Base-by-base conservation (phyloP, 2,888 invertebrate species). In the Anthophora plumipes region DNA sequence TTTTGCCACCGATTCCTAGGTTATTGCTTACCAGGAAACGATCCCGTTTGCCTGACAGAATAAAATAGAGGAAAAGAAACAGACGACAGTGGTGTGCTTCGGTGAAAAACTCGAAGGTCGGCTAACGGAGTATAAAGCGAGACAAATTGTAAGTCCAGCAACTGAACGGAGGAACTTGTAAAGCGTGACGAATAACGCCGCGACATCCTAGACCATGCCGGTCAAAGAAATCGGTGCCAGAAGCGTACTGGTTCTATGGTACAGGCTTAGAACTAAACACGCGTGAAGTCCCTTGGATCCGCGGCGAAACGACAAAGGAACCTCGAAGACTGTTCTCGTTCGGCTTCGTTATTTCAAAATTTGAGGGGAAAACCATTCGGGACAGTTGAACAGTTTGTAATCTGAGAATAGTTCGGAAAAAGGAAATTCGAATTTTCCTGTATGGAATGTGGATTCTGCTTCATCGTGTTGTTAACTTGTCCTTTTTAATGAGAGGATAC, bases 141-240 rank as follows among this genome's bases (percentile, higher is more conserved):
- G 81, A 74, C 87, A 80, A 87, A 87, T 87, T 77, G 84, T 25
- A 59, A n/a, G 79, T 31, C 55, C 59, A 59, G 63, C 76, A 14
- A 71, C 68, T n/a, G n/a, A 20, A 14, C n/a, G 50, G 63, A 74
- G 20, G 31, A 31, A 61, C 59, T 41, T 74, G 76, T 80, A 79
- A 87, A 84, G 80, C 87, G 82, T 87, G 81, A 87, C 87, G 87
- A 87, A 82, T 78, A 76, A 63, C 71, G 67, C 39, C 52, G 41
- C 54, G 31, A 20, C 31, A 50, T 11, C 50, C 57, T 69, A 59
- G 54, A 46, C 60, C 43, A 41, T 54, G 25, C 50, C n/a, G n/a
- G n/a, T n/a, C n/a, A n/a, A n/a, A n/a, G n/a, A 31, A 75, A 80
- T 66, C 68, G 70, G 50, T 71, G n/a, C n/a, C 60, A 22, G n/a